Conservation (phyloP, 2,113 vertebrate genomes). For the Crotalus horridus region DNA sequence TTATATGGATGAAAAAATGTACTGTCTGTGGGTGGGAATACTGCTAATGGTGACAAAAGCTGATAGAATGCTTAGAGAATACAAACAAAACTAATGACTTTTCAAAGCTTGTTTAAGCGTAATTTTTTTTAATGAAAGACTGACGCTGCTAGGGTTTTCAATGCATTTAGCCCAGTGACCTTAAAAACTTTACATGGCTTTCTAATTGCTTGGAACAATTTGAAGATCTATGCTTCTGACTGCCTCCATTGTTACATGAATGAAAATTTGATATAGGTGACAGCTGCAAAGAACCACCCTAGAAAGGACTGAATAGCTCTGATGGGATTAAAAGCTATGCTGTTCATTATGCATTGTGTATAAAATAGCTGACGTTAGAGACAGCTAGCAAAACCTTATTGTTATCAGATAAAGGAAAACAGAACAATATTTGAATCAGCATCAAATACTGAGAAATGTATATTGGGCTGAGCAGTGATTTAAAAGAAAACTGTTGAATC, state of each 20-base stretch:
- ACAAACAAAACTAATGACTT: not conserved
- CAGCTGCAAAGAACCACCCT: not conserved
- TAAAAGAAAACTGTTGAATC: not conserved
- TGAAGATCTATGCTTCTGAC: not conserved
- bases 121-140: not conserved
- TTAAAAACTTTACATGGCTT: not conserved
- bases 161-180: not conserved
- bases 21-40: not conserved
- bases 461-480: not conserved
- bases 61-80: not conserved
- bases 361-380: accelerated
- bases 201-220: not conserved
- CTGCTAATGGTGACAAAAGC: not conserved
- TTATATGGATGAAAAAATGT: not conserved
- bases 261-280: conserved; percentile 6
- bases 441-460: not conserved
- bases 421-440: not conserved
- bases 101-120: not conserved
- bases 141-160: not conserved
- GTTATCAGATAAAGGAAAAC: not conserved
- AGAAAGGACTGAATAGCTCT: not conserved
- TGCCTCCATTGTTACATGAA: not conserved
- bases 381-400: not conserved
- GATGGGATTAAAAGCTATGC: not conserved
- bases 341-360: accelerated